Evolutionary conservation across 64 coral and sea anemone genomes (phyloP), one percentile per base, ranked within the genome.

Genomic region (Stylophora pistillata): DNA sequence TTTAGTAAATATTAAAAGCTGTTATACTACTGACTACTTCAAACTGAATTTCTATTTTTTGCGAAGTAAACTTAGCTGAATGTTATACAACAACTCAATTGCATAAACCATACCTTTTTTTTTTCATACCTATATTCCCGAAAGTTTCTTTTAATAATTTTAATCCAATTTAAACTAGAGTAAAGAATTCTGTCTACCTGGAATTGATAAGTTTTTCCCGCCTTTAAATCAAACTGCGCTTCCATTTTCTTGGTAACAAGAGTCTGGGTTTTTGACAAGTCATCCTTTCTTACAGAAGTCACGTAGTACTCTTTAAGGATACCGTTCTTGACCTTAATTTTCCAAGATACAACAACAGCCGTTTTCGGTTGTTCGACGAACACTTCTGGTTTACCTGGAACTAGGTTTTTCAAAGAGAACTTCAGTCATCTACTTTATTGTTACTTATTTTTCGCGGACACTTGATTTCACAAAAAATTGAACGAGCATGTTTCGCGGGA

Each of bases 351-450:
- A 16, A 29, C 13, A 37, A 89, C 62, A 29, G 58, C 30, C 18
- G 56, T 69, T 30, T 62, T 11, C 25, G 31, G 54, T 37, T 70
- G 58, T 16, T 82, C 5, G 55, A 71, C 79, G 15, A 55, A 27
- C 33, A 65, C 65, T 11, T 72, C 76, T 31, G 88, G 88, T n/a
- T 20, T 74, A n/a, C 55, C 88, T 56, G 88, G 88, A 90, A 90
- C 78, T 90, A 53, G 31, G 17, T 28, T 55, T 9, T 9, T 1
- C 4, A 47, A 0, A 47, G 18, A 31, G 4, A 74, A 5, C 30
- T 74, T 74, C 0, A 10, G 11, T 74, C 10, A 47, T 28, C 26
- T 33, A 74, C 26, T n/a, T n/a, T n/a, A n/a, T 0, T 7, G 37
- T 47, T 47, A 47, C 37, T 41, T 41, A 41, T 6, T 47, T n/a